Evolutionary conservation across 2,888 invertebrate genomes (phyloP), one percentile per base, ranked within the genome.

Genomic region (Sphaerophoria taeniata): DNA sequence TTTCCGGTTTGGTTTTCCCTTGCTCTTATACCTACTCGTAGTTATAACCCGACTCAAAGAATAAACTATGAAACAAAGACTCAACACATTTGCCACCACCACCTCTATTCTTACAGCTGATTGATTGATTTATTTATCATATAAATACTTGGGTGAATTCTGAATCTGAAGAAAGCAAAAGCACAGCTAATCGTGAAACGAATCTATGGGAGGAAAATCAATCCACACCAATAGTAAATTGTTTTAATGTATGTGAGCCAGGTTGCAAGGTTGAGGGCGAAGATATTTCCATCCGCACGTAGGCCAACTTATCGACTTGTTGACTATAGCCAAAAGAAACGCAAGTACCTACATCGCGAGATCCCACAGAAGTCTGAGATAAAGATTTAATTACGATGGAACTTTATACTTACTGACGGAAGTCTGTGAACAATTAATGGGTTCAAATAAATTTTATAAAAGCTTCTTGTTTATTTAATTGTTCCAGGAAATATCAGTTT

Each of bases 61-160:
- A n/a, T n/a, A n/a, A n/a, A n/a, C n/a, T n/a, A n/a, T n/a, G n/a
- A 36, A 45, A 63, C 14, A 47, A 61, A 61, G 47, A n/a, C 49
- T 34, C 34, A 34, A 49, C 49, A 65, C 34, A 14, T 33, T 65
- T 33, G n/a, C 61, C n/a, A 5, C n/a, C 33, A 14, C 47, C 11
- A 5, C n/a, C 31, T 6, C 31, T 14, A 45, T 24, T 43, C 16
- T 65, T 4, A 36, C 49, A 63, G 49, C 45, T 67, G 58, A 61
- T 56, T 76, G 71, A 82, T 75, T 67, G 71, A 82, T 67, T 56
- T 67, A 65, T 56, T n/a, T n/a, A n/a, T n/a, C n/a, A n/a, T 34
- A 33, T 63, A 24, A 24, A 24, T 24, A 24, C 24, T 24, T 24
- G 24, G 2, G 24, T 24, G 2, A 24, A 24, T 24, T 2, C 24